Base-by-base conservation (phyloP, 2,113 vertebrate species). In the Tragelaphus scriptus region DNA sequence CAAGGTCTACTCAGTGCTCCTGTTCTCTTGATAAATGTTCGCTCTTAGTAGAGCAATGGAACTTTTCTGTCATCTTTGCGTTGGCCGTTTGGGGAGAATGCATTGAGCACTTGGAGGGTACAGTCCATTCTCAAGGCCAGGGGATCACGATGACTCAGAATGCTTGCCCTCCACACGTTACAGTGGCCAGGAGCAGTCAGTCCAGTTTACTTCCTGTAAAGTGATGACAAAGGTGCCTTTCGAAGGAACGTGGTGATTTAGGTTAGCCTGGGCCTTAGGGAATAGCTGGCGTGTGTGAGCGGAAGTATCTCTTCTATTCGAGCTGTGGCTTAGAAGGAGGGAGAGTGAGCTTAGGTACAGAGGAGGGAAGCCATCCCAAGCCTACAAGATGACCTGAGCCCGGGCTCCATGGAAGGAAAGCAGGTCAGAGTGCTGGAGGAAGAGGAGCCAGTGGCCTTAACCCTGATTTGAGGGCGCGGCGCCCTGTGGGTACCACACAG, bases 401-500 rank as follows among this genome's bases (percentile, higher is more conserved):
- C 3, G 4, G 65, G 58, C 44, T 58, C 88, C 9, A 2, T 3
- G 8, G 23, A 26, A 71, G 53, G 81, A 44, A 80, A 84, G 55
- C 30, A 32, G 28, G 47, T 86, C 63, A 85, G 32, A 2, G 65
- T 40, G 7, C 87, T n/a, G 12, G 75, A 80, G 36, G 32, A 21
- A 4, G 26, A 65, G 36, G 80, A 2, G 51, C 17, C 6, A 0
- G 36, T 68, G 75, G 82, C 32, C 25, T 51, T 68, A 68, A 49
- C 26, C 3, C 3, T 6, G 56, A 49, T 85, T 9, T 7, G 17
- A 75, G 44, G 36, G n/a, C 5, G 1, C 21, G n/a, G 36, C 4
- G 2, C 81, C 55, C 4, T 13, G 0, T 14, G 25, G 23, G 7
- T 19, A 6, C 75, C 7, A 0, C 3, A 2, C 5, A 4, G 7